A percentile compares a stretch with the other conserved stretches of the same genome.
Conservation (phyloP, 2,888 invertebrate genomes). For the Drosophila formosana region DNA sequence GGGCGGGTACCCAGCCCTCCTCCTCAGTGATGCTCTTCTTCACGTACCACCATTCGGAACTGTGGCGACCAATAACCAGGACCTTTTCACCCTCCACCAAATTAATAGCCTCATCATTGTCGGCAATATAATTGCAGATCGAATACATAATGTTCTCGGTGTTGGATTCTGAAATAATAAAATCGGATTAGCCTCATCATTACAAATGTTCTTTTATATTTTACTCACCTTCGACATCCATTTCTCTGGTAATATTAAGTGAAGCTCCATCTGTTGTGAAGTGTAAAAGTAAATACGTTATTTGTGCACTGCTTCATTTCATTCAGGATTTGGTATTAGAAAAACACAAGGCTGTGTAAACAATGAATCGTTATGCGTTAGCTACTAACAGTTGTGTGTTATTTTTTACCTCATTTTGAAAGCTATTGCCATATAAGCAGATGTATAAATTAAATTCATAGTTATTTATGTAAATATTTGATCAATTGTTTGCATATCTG, state of each 20-base stretch:
- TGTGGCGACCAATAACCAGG: conserved; percentile 92
- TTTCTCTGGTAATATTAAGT: conserved; percentile 89
- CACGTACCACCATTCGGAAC: conserved; percentile 97
- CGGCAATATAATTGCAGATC: conserved; percentile 93
- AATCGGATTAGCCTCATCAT: background rate
- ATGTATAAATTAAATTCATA: conserved; percentile 42
- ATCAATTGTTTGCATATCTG: background rate
- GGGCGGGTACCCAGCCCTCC: conserved; percentile 97
- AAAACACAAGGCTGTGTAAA: conserved; percentile 22
- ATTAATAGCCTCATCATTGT: conserved; percentile 94
- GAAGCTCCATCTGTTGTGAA: conserved; percentile 89
- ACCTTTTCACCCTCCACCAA: conserved; percentile 96
- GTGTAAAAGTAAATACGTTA: conserved; percentile 5
- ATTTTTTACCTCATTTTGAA: conserved; percentile 82
- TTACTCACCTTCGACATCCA: conserved; percentile 87
- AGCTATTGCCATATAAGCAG: conserved; percentile 85
- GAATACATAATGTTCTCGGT: conserved; percentile 93
- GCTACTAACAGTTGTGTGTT: conserved; percentile 71
- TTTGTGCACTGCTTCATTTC: background rate
- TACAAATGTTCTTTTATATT: background rate
- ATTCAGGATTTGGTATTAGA: background rate
- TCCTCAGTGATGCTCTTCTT: conserved; percentile 95
- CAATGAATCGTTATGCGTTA: conserved; percentile 67
- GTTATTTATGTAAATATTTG: conserved; percentile 2
- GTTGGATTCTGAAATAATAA: conserved; percentile 76